Evolutionary conservation across 2,113 vertebrate species (phyloP).

Genomic region (Megaceryle maxima): DNA sequence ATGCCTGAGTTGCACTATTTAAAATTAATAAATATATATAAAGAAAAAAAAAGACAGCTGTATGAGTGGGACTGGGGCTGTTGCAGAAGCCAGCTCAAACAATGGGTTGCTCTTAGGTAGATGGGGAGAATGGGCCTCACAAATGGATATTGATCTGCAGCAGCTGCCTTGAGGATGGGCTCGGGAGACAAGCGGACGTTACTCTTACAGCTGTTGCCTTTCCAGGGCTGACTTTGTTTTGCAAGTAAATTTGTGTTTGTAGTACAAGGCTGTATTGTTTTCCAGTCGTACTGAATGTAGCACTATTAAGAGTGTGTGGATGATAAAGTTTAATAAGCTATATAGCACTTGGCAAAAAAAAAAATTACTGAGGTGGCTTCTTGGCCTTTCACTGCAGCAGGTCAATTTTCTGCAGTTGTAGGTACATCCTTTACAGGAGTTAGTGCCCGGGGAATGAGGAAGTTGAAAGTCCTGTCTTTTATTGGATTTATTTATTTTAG

Average conservation of each 20-base stretch:
- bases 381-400: background rate
- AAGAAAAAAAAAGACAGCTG: background rate
- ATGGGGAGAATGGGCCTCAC: background rate
- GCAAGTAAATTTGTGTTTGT: background rate
- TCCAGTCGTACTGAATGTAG: background rate
- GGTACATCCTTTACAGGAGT: background rate
- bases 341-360: background rate
- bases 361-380: background rate
- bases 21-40: background rate
- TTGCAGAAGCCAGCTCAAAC: background rate
- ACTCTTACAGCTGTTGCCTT: background rate
- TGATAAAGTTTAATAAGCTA: background rate
- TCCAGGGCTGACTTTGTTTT: background rate
- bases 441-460: background rate
- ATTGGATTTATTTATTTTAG: background rate
- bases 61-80: conserved; percentile 7
- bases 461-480: background rate
- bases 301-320: background rate
- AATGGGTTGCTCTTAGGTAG: conserved; percentile 43
- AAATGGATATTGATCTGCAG: conserved; percentile 48
- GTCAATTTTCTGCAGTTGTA: background rate
- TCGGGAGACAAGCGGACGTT: background rate
- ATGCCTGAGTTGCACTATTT: background rate
- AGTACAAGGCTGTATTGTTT: background rate
- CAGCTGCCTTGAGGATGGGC: background rate